Base-by-base conservation (phyloP, 2,113 vertebrate species). In the Siphamia tubifer region DNA sequence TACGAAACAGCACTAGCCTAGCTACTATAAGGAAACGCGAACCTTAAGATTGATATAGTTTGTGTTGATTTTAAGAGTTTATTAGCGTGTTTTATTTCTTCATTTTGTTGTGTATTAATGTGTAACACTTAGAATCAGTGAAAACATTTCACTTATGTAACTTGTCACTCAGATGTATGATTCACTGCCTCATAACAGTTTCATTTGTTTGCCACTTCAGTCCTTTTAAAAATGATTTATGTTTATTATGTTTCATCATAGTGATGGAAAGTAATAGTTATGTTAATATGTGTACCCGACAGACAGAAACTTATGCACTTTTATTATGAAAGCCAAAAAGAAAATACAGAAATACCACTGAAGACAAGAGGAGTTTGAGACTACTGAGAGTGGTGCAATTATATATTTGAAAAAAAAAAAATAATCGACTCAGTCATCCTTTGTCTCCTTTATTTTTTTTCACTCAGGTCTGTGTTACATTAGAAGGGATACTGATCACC, bases 401-500 rank as follows among this genome's bases (percentile, higher is more conserved):
- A 15, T 0, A 40, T 39, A 1, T 6, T n/a, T n/a, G n/a, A 21
- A 36, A 57, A 15, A 4, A 1, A n/a, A n/a, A n/a, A n/a, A n/a
- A n/a, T n/a, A n/a, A n/a, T n/a, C n/a, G 32, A 11, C 15, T 45
- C 6, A 25, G 20, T 19, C 13, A 43, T 38, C 3, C 17, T 49
- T 9, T 11, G 2, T 69, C 13, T 62, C 10, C 7, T 54, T 42
- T 53, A 20, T 30, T 13, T 64, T 73, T 48, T 61, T 44, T 11
- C 40, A 19, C 34, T 55, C 42, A 30, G 40, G 30, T 44, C 10
- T 68, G 23, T 54, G 23, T 42, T 43, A 34, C 13, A 30, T 53
- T 73, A 56, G 75, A 81, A 51, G 54, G 24, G 42, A 66, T 40
- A 44, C 12, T 82, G 78, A 79, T 68, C 45, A 64, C 34, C 49